Percentiles rank a stretch among this genome's conserved stretches.
These are phyloP conservation scores for Amblyjoppa fuscipennis DNA, from an alignment of 2,888 invertebrate genomes.

Conservation along the genomic window DNA sequence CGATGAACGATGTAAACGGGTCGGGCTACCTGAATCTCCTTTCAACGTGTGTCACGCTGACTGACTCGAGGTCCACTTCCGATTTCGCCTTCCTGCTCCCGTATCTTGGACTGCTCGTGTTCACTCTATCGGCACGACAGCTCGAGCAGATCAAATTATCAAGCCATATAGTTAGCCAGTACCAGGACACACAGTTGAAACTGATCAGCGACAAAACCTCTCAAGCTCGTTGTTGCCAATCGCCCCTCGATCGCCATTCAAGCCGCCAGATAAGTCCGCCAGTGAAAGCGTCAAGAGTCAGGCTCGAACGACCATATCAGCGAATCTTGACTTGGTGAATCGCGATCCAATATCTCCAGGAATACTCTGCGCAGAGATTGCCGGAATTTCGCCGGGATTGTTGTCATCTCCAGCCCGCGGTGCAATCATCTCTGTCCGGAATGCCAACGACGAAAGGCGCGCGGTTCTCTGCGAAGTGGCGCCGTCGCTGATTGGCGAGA, in stretches of 20 bases:
- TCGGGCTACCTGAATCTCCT: slow-evolving; percentile 16
- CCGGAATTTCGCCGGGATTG: background rate
- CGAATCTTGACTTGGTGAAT: background rate
- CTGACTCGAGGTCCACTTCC: slow-evolving; percentile 25
- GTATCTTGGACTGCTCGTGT: slow-evolving; percentile 9
- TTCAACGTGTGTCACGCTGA: slow-evolving; percentile 41
- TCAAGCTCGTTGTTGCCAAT: background rate
- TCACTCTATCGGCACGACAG: slow-evolving; percentile 23
- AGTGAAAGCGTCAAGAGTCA: no score
- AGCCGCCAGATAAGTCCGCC: no score
- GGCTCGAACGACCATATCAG: background rate
- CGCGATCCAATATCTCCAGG: slow-evolving; percentile 14
- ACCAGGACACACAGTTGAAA: background rate
- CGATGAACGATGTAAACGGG: slow-evolving; percentile 41
- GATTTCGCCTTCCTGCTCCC: slow-evolving; percentile 4
- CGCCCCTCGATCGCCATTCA: background rate
- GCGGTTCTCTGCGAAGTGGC: background rate
- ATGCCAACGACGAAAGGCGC: slow-evolving; percentile 3
- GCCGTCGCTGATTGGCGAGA: background rate
- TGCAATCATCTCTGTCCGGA: slow-evolving; percentile 6
- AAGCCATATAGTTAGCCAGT: slow-evolving; percentile 15
- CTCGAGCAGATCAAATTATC: slow-evolving; percentile 9
- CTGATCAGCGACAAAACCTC: background rate
- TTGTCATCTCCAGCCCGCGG: background rate
- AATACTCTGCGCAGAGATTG: background rate